Percentiles rank a stretch among this genome's conserved stretches.
These are phyloP conservation scores for Eupithecia dodoneata DNA, from an alignment of 2,888 invertebrate species.

Conservation along the genomic window DNA sequence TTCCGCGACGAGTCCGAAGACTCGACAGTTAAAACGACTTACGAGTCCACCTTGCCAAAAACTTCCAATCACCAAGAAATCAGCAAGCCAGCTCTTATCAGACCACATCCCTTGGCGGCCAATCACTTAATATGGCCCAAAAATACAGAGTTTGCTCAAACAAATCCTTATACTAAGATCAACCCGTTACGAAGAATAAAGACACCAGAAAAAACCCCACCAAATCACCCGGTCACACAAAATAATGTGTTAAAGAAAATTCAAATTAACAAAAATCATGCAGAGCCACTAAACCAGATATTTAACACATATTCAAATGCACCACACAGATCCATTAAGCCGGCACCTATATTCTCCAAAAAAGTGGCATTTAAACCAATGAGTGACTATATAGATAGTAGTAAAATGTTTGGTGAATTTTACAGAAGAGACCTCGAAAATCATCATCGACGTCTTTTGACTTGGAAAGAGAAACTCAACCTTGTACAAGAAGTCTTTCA, in stretches of 20 bases:
- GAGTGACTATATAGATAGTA: constrained; percentile 48
- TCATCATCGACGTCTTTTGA: constrained; percentile 43
- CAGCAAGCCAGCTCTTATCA: constrained; percentile 14
- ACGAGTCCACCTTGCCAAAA: neutral
- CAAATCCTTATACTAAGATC: constrained; percentile 54
- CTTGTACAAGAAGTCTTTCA: constrained; percentile 43
- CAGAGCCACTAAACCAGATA: neutral
- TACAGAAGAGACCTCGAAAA: constrained; percentile 47
- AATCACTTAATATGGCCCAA: constrained; percentile 35
- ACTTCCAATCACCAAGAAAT: neutral
- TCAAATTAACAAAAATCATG: constrained; percentile 41
- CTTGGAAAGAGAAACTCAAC: constrained; percentile 52
- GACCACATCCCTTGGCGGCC: constrained; percentile 16
- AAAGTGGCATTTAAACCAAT: constrained; percentile 51
- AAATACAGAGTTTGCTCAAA: constrained; percentile 28
- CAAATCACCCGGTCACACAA: neutral
- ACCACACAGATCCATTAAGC: constrained; percentile 7
- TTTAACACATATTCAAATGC: neutral
- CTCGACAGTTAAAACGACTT: neutral
- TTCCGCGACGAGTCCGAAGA: neutral
- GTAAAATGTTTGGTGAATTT: constrained; percentile 43
- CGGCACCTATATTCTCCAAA: constrained; percentile 40
- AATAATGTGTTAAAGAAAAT: constrained; percentile 24
- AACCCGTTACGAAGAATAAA: constrained; percentile 51
- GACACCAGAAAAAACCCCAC: constrained; percentile 35